Conservation (phyloP, 2,888 invertebrate species). For the Acanthosepion pharaonis region DNA sequence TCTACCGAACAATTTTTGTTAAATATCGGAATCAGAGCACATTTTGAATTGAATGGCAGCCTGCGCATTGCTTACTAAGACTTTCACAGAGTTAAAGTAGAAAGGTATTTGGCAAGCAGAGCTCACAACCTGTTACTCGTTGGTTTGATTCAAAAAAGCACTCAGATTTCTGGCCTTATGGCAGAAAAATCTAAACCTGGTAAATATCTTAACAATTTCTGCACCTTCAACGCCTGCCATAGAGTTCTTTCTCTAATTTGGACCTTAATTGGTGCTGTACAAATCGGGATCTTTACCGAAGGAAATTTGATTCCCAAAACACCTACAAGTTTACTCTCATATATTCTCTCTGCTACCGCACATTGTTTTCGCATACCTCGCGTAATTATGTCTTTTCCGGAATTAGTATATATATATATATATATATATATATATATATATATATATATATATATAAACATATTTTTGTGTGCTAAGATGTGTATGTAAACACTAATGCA, state of each 20-base stretch:
- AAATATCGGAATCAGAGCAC: too few species aligned
- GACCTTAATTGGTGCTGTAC: background rate
- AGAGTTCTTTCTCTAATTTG: background rate
- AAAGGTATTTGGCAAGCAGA: too few species aligned
- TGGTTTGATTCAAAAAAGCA: too few species aligned
- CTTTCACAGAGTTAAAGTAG: too few species aligned
- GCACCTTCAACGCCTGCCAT: background rate
- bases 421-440: background rate
- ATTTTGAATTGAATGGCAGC: too few species aligned
- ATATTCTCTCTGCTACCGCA: background rate
- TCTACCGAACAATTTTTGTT: too few species aligned
- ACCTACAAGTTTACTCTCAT: background rate
- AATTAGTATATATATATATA: background rate
- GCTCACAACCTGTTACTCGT: too few species aligned
- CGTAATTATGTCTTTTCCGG: background rate
- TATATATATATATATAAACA: slow-evolving; percentile 6
- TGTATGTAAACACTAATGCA: background rate
- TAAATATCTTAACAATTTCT: background rate
- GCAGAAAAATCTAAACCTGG: background rate
- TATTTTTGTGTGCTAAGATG: background rate
- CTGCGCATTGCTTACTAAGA: too few species aligned
- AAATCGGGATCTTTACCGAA: background rate
- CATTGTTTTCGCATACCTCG: background rate
- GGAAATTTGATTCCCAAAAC: background rate
- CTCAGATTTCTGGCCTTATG: too few species aligned